Evolutionary conservation across 2,113 vertebrate genomes (phyloP).

Genomic region (Macroglossus sobrinus): DNA sequence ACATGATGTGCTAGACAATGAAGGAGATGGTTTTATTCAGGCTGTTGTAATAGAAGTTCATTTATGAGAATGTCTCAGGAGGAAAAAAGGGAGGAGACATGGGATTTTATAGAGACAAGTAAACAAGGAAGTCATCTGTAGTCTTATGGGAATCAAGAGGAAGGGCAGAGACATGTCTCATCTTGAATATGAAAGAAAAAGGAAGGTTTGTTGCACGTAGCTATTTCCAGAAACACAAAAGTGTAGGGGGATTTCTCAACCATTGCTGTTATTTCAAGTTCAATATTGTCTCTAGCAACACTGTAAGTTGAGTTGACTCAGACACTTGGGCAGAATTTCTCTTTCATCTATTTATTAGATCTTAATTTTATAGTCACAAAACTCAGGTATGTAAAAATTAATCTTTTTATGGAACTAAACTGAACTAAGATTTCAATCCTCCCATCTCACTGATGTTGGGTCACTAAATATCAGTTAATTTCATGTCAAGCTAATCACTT

Average conservation of each 20-base stretch:
- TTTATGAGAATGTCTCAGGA: neutral
- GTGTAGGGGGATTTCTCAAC: neutral
- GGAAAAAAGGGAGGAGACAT: neutral
- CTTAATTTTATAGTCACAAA: neutral
- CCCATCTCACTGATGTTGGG: neutral
- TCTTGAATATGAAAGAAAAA: neutral
- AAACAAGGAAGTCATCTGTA: neutral
- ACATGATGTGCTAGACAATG: neutral
- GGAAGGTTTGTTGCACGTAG: neutral
- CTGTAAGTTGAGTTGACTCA: neutral
- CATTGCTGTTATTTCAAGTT: neutral
- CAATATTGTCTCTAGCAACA: neutral
- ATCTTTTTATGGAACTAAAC: neutral
- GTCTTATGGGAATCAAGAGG: neutral
- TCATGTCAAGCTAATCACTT: neutral
- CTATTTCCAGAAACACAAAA: neutral
- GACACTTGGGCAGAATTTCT: neutral
- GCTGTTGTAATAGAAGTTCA: neutral
- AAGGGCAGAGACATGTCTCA: neutral
- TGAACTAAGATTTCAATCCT: neutral
- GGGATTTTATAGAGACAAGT: neutral
- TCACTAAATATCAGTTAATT: neutral
- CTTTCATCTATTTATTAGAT: neutral
- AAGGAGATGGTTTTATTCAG: neutral
- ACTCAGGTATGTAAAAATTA: neutral